Conservation (phyloP, 2,113 vertebrate genomes). For the Lanius collurio region DNA sequence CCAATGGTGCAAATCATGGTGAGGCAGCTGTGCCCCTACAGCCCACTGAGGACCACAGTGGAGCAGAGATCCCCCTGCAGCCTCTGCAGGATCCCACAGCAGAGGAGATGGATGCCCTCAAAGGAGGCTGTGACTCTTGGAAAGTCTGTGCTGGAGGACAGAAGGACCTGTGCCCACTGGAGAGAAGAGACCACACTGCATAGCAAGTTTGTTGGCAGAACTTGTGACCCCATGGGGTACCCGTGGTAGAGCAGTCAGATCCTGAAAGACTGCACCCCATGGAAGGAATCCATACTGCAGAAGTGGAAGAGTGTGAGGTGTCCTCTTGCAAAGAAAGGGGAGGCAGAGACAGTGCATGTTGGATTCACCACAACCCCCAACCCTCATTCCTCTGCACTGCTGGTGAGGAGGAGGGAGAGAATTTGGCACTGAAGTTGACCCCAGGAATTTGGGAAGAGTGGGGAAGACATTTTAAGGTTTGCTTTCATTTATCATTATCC, state of each 20-base stretch:
- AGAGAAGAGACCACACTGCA: neutral
- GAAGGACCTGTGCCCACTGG: neutral
- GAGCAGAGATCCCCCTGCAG: neutral
- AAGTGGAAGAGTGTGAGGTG: neutral
- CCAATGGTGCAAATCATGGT: neutral
- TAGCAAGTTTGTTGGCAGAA: neutral
- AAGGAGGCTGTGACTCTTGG: neutral
- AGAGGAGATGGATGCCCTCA: neutral
- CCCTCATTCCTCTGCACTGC: neutral
- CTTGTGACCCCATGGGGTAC: neutral
- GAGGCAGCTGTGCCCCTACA: neutral
- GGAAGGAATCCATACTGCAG: neutral
- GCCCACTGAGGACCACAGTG: neutral
- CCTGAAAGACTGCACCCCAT: neutral
- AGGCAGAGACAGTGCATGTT: neutral
- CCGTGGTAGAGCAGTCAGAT: neutral
- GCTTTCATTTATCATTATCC: neutral
- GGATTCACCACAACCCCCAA: neutral
- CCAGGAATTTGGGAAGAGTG: neutral
- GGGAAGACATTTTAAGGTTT: neutral
- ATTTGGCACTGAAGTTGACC: neutral
- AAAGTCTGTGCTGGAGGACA: neutral
- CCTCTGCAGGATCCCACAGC: neutral
- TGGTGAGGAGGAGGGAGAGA: neutral
- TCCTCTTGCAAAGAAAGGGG: neutral